Percentiles rank a stretch among this genome's conserved stretches.
Evolutionary conservation across 1,140 invertebrate species (phyloP).

Genomic region (Teleogryllus occipitalis): DNA sequence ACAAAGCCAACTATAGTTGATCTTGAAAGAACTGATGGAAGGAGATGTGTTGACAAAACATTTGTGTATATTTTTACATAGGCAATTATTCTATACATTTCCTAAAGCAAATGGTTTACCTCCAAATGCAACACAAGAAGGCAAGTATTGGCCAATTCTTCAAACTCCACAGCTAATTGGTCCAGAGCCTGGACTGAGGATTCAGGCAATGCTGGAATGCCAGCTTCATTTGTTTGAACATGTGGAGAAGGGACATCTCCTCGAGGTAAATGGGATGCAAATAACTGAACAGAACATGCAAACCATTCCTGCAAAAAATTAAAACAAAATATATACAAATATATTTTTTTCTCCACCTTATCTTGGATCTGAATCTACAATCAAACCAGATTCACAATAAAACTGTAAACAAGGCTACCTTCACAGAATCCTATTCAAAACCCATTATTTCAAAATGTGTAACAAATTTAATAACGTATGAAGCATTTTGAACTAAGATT

Average conservation of each 20-base stretch:
- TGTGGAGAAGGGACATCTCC: constrained; percentile 16
- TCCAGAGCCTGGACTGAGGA: constrained; percentile 44
- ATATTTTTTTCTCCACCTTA: neutral
- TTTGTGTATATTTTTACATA: too few species aligned
- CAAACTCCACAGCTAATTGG: constrained; percentile 68
- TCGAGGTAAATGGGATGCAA: constrained; percentile 39
- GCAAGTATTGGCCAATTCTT: constrained; percentile 83
- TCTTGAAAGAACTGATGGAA: too few species aligned
- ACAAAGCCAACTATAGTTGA: too few species aligned
- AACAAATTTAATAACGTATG: too few species aligned
- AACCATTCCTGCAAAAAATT: constrained; percentile 55
- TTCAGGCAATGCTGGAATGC: constrained; percentile 34
- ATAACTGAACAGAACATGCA: constrained; percentile 44
- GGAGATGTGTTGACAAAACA: too few species aligned
- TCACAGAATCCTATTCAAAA: too few species aligned
- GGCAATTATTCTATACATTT: too few species aligned
- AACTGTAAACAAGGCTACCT: too few species aligned
- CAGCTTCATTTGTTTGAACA: constrained; percentile 27
- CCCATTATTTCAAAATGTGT: too few species aligned
- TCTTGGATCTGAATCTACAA: too few species aligned
- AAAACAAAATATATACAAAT: neutral
- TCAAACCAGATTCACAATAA: too few species aligned
- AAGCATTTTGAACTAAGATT: too few species aligned
- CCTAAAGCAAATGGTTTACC: constrained; percentile 36
- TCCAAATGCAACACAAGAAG: constrained; percentile 86